Evolutionary conservation across 2,797 vertebrate species (phyloP).

Genomic region (Thamnophis elegans): DNA sequence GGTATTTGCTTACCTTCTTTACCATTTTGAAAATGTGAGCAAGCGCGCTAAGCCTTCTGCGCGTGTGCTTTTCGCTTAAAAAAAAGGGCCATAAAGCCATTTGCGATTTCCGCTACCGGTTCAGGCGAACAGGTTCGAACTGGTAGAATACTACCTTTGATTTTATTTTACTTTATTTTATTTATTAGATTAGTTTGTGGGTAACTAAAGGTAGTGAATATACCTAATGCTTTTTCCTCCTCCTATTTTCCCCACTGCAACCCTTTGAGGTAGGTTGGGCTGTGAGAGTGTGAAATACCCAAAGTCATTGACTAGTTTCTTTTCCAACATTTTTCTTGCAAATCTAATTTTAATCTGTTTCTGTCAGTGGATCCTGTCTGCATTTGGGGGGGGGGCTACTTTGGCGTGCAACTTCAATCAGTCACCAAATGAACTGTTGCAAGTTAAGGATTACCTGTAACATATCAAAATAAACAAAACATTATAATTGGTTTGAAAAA

Average conservation of each 20-base stretch:
- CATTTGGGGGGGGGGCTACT: neutral
- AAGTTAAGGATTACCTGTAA: neutral
- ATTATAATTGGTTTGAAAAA: neutral
- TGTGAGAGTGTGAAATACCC: neutral
- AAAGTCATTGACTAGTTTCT: neutral
- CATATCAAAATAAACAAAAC: neutral
- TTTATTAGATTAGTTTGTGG: neutral
- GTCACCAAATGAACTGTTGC: neutral
- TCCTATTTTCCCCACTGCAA: neutral
- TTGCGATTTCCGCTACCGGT: too few species aligned
- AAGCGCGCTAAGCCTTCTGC: too few species aligned
- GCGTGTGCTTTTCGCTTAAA: too few species aligned
- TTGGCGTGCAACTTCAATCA: neutral
- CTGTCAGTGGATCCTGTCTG: neutral
- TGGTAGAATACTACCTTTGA: too few species aligned
- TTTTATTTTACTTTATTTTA: neutral
- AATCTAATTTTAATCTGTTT: neutral
- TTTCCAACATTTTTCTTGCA: neutral
- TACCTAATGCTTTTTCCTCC: neutral
- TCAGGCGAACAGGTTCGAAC: too few species aligned
- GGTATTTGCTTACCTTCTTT: too few species aligned
- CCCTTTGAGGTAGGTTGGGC: neutral
- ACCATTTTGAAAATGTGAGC: too few species aligned
- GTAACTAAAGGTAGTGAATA: neutral
- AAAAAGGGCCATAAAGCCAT: too few species aligned